Evolutionary conservation across 2,113 vertebrate species (phyloP).

Genomic region (Donacobius atricapilla): DNA sequence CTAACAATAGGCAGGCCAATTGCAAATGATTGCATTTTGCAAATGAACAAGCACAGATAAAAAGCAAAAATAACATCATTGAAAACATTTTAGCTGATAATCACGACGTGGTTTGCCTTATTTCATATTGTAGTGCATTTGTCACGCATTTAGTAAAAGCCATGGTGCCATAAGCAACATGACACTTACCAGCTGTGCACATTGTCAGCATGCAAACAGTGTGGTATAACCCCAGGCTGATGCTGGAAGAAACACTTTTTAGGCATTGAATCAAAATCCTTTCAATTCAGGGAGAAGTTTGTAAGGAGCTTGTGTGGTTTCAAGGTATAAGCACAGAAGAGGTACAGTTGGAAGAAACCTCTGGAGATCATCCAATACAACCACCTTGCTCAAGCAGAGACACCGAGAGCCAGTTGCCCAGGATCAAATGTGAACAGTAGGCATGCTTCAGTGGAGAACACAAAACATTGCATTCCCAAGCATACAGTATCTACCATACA

Average conservation of each 20-base stretch:
- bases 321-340: neutral
- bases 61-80: neutral
- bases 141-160: neutral
- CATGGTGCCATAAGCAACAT: neutral
- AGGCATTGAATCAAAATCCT: neutral
- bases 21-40: constrained; percentile 21
- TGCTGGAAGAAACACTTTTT: neutral
- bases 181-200: neutral
- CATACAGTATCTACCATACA: neutral
- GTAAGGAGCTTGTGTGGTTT: neutral
- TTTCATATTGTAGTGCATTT: neutral
- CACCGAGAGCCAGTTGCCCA: neutral
- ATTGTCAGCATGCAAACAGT: neutral
- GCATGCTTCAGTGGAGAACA: neutral
- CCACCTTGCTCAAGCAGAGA: neutral
- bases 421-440: neutral
- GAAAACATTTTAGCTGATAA: neutral
- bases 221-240: neutral
- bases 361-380: neutral
- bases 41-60: constrained; percentile 26
- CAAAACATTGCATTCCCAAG: neutral
- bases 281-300: neutral
- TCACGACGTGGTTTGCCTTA: neutral
- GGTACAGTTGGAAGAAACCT: neutral
- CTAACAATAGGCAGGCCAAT: neutral